Evolutionary conservation across 2,797 vertebrate species (phyloP).

Genomic region (Anolis apletophallus): DNA sequence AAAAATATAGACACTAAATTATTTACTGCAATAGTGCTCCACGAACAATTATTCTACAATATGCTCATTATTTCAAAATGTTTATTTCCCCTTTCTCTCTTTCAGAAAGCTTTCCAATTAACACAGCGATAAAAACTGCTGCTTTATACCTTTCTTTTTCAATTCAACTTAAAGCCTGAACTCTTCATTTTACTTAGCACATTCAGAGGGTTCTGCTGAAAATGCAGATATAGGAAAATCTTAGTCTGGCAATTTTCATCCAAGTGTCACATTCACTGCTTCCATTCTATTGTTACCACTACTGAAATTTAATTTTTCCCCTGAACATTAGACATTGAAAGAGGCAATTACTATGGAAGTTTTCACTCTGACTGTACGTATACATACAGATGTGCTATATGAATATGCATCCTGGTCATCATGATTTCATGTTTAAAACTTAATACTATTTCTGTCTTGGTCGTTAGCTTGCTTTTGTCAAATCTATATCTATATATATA

Average conservation of each 20-base stretch:
- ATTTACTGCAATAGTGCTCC: neutral
- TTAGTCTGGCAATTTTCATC: slow-evolving; percentile 20
- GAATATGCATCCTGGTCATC: neutral
- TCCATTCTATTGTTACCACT: slow-evolving; percentile 12
- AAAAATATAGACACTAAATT: neutral
- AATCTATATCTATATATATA: too few relatives aligned
- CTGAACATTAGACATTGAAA: slow-evolving; percentile 24
- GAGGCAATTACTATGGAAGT: slow-evolving; percentile 9
- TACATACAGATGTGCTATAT: neutral
- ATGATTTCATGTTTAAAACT: neutral
- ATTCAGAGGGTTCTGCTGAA: neutral
- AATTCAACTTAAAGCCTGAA: neutral
- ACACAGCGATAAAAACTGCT: slow-evolving; percentile 13
- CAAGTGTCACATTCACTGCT: neutral
- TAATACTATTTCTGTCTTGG: slow-evolving; percentile 32
- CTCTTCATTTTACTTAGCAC: slow-evolving; percentile 23
- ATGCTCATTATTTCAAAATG: neutral
- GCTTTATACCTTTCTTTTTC: neutral
- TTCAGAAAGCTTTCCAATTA: slow-evolving; percentile 31
- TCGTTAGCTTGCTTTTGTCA: slow-evolving; percentile 30
- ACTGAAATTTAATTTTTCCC: neutral
- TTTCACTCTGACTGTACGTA: neutral
- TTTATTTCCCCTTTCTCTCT: slow-evolving; percentile 10
- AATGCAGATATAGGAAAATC: neutral
- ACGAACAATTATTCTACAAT: neutral